phyloP scores from a whole-genome alignment of 2,113 vertebrate genomes.

The Myxocyprinus asiaticus region DNA sequence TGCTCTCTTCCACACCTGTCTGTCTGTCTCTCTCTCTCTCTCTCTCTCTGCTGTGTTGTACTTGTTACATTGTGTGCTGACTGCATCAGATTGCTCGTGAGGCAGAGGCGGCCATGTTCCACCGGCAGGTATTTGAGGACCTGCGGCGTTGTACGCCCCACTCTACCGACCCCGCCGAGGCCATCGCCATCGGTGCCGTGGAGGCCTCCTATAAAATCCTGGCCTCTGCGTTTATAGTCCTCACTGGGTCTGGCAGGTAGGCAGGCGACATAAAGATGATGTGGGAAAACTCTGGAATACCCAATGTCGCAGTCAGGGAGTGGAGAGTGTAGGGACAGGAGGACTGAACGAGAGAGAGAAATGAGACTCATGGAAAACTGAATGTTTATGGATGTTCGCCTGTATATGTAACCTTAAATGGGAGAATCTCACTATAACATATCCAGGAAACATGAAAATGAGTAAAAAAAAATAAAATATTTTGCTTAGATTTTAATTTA shows the following conservation, averaged over 20 bases:
- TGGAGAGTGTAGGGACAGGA: conserved; percentile 65
- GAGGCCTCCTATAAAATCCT: conserved; percentile 98
- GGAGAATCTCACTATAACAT: not conserved
- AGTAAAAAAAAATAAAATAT: too few relatives aligned
- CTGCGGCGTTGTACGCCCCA: conserved; percentile 87
- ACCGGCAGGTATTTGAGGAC: conserved; percentile 97
- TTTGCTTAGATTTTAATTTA: too few relatives aligned
- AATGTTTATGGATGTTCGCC: not conserved
- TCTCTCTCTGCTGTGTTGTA: not conserved
- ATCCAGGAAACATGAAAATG: not conserved
- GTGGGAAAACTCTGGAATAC: not conserved
- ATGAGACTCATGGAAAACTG: not conserved
- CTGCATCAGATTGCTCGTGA: conserved; percentile 92
- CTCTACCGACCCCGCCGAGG: conserved; percentile 86
- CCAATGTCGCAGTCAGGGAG: conserved; percentile 1
- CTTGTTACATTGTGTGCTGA: not conserved
- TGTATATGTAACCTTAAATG: not conserved
- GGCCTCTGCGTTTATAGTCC: conserved; percentile 91
- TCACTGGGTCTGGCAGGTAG: conserved; percentile 98
- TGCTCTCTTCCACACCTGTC: conserved; percentile 17
- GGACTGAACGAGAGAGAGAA: conserved; percentile 58
- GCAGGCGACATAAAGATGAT: conserved; percentile 55
- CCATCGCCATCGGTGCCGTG: conserved; percentile 94
- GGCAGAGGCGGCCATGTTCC: conserved; percentile 98
- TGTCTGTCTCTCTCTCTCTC: conserved; percentile 29